A percentile compares a stretch with the other conserved stretches of the same genome.
phyloP scores from a whole-genome alignment of 2,888 invertebrate species.

The Geophilus truncorum region DNA sequence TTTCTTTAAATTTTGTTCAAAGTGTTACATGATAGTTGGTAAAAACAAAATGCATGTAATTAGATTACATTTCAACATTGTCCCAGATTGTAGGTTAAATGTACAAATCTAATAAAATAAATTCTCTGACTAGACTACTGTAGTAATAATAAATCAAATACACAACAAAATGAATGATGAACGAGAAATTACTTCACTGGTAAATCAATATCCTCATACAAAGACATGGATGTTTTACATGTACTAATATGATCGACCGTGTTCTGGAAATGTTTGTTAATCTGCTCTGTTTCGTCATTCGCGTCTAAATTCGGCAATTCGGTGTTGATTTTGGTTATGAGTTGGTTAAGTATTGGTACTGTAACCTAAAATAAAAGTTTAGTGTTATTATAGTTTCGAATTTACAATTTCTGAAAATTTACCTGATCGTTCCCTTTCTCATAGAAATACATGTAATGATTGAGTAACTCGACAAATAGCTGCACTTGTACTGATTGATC shows the following conservation, averaged over 20 bases:
- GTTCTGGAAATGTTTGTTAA: slow-evolving; percentile 90
- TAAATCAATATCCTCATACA: background rate
- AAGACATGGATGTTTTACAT: background rate
- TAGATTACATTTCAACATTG: background rate
- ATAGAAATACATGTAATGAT: slow-evolving; percentile 87
- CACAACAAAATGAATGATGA: background rate
- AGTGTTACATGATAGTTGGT: background rate
- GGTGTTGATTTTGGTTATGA: slow-evolving; percentile 87
- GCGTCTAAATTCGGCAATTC: slow-evolving; percentile 89
- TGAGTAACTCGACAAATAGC: slow-evolving; percentile 87
- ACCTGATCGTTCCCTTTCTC: slow-evolving; percentile 76
- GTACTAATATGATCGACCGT: slow-evolving; percentile 68
- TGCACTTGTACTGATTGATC: slow-evolving; percentile 95
- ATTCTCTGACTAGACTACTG: background rate
- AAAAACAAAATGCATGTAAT: background rate
- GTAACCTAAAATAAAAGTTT: slow-evolving; percentile 58
- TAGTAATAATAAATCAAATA: background rate
- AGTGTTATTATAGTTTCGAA: background rate
- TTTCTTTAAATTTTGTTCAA: background rate
- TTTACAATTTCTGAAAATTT: slow-evolving; percentile 32
- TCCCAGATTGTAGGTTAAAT: background rate
- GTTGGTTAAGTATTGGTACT: slow-evolving; percentile 60
- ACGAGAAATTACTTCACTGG: background rate
- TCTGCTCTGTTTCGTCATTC: slow-evolving; percentile 93
- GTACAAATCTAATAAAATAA: background rate